phyloP scores from a whole-genome alignment of 2,888 invertebrate species.

The Exephanes ischioxanthus region DNA sequence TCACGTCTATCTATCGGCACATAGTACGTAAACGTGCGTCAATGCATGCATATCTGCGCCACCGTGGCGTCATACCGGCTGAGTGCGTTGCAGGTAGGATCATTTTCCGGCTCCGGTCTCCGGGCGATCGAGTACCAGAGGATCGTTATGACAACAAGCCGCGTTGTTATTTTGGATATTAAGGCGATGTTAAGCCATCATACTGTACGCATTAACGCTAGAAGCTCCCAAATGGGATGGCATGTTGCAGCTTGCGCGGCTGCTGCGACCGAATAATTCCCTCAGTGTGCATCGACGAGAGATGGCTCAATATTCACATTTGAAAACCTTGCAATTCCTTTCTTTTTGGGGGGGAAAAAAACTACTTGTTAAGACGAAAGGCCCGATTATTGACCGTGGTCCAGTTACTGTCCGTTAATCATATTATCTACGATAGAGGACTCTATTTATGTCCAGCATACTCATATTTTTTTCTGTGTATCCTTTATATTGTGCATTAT shows the following conservation, averaged over 20 bases:
- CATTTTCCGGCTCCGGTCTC: constrained; percentile 48
- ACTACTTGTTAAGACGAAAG: too few relatives aligned
- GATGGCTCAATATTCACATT: neutral
- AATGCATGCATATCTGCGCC: neutral
- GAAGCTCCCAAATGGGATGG: constrained; percentile 16
- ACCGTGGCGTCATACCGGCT: constrained; percentile 14
- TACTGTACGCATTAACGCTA: constrained; percentile 45
- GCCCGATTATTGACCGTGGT: too few relatives aligned
- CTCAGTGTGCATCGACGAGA: neutral
- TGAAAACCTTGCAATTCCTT: too few relatives aligned
- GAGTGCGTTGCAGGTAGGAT: constrained; percentile 24
- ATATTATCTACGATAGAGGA: too few relatives aligned
- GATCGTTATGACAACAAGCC: constrained; percentile 59
- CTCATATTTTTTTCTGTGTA: too few relatives aligned
- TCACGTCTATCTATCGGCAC: constrained; percentile 22
- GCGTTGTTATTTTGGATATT: constrained; percentile 76
- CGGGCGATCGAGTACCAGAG: constrained; percentile 23
- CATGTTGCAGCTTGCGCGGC: neutral
- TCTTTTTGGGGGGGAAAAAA: too few relatives aligned
- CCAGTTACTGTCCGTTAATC: too few relatives aligned
- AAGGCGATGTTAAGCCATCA: constrained; percentile 73
- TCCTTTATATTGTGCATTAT: too few relatives aligned
- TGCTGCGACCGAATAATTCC: neutral
- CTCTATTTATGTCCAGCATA: too few relatives aligned
- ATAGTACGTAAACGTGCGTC: constrained; percentile 30